Percentiles rank a stretch among this genome's conserved stretches.
These are phyloP conservation scores for Ashinkailepas kermadecensis DNA, from an alignment of 2,888 invertebrate species.

Conservation along the genomic window DNA sequence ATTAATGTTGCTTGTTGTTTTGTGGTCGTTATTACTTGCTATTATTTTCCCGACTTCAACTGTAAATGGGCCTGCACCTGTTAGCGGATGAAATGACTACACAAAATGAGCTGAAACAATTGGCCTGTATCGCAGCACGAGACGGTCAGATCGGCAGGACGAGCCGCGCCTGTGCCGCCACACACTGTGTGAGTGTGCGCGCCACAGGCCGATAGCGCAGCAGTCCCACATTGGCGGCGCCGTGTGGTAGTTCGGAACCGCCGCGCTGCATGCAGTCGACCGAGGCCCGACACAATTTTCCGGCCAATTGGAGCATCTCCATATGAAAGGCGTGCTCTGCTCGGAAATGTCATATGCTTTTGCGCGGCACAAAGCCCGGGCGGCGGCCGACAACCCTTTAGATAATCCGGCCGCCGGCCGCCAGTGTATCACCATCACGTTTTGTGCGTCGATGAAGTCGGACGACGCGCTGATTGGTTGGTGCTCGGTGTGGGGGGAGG, in stretches of 20 bases:
- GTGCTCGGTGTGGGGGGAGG: neutral
- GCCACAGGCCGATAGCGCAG: no score
- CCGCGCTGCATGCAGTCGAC: neutral
- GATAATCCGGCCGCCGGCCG: slow-evolving; percentile 1
- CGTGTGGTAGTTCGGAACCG: neutral
- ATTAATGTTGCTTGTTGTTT: no score
- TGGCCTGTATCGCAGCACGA: no score
- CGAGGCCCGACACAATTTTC: slow-evolving; percentile 15
- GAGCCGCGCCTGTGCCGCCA: no score
- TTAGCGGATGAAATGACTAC: no score
- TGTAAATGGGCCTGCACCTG: no score
- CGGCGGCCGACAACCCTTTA: slow-evolving; percentile 18
- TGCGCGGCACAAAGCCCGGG: neutral
- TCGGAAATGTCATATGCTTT: slow-evolving; percentile 19
- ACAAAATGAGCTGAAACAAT: no score
- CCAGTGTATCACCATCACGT: slow-evolving; percentile 9
- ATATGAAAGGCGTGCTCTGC: slow-evolving; percentile 5
- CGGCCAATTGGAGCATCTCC: slow-evolving; percentile 23
- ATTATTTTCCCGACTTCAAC: no score
- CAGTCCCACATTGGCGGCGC: no score
- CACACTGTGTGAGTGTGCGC: no score
- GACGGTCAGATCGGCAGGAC: no score
- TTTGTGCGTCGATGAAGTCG: neutral
- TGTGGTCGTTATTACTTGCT: no score
- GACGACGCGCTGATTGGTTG: neutral